Evolutionary conservation across 2,797 vertebrate genomes (phyloP), one percentile per base, ranked within the genome.

Genomic region (Phrynocephalus guinanensis): DNA sequence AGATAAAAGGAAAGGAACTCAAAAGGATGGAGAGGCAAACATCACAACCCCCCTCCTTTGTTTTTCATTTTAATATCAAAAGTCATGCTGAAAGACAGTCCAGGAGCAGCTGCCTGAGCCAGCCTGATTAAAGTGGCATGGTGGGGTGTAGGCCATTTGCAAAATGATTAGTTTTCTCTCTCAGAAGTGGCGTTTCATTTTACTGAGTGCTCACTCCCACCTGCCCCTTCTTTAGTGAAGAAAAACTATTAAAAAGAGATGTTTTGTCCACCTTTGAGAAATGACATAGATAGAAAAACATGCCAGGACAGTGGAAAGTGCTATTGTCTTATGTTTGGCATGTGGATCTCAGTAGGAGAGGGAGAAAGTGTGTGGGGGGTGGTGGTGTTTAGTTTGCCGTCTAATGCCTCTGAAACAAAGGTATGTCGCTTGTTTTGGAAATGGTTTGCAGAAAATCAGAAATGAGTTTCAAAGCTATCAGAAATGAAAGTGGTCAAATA

Each of bases 171-270:
- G 71, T 77, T 85, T 77, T 44, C 20, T 56, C n/a, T n/a, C n/a
- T n/a, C 56, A 56, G 60, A 88, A 75, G 1, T 8, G 30, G 71
- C 63, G 82, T 85, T 88, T 85, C 78, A 81, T 88, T 84, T 85
- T 76, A 75, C 44, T 70, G 82, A 85, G 79, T 75, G 48, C 72
- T 16, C 56, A 38, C 70, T 80, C 79, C 79, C 67, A 56, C 33
- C 50, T 22, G 38, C 60, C 60, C 60, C 70, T 44, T 77, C 63
- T 44, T 79, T 88, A 68, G 68, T 3, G 79, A 88, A 77, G 48
- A 28, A 77, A 85, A 76, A 56, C 71, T 81, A 73, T 73, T 52
- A 85, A 71, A 73, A n/a, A 79, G 71, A 70, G 10, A 30, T 26
- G 26, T 70, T 86, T 81, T 26, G 48, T 77, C 79, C 60, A 70